Evolutionary conservation across 2,888 invertebrate genomes (phyloP).

Genomic region (Tipula vernalis): DNA sequence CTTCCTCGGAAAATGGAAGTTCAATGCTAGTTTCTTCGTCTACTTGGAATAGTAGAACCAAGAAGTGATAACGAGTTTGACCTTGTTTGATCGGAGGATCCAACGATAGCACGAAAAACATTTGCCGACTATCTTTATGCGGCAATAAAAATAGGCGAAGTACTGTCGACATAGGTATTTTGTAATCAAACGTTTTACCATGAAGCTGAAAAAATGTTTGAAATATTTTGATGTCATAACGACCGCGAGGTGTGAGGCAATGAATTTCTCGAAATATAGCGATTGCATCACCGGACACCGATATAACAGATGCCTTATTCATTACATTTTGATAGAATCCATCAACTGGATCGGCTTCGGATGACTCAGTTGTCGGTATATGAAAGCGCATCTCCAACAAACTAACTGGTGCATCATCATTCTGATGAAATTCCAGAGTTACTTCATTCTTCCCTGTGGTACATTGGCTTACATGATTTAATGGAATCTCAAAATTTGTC

Average conservation of each 20-base stretch:
- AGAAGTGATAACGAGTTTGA: conserved; percentile 93
- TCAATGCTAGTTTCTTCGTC: conserved; percentile 91
- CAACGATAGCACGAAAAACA: conserved; percentile 94
- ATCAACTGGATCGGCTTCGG: conserved; percentile 85
- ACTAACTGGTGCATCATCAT: conserved; percentile 95
- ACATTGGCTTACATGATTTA: conserved; percentile 92
- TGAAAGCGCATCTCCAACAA: conserved; percentile 97
- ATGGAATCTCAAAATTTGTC: conserved; percentile 90
- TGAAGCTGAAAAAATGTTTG: conserved; percentile 83
- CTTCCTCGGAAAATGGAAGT: conserved; percentile 82
- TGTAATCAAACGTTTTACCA: conserved; percentile 99
- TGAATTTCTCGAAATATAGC: conserved; percentile 94
- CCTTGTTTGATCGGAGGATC: conserved; percentile 99
- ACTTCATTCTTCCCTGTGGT: conserved; percentile 96
- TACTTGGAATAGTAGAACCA: conserved; percentile 86
- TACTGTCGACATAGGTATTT: conserved; percentile 96
- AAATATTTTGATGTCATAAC: conserved; percentile 88
- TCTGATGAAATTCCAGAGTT: conserved; percentile 95
- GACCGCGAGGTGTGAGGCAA: conserved; percentile 89
- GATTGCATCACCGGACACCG: conserved; percentile 94
- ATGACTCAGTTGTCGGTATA: conserved; percentile 82
- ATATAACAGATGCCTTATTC: conserved; percentile 95
- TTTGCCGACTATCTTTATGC: conserved; percentile 94
- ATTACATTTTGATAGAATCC: conserved; percentile 95
- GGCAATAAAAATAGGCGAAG: conserved; percentile 87